Conservation (phyloP, 2,113 vertebrate species). For the Myiopsitta monachus region DNA sequence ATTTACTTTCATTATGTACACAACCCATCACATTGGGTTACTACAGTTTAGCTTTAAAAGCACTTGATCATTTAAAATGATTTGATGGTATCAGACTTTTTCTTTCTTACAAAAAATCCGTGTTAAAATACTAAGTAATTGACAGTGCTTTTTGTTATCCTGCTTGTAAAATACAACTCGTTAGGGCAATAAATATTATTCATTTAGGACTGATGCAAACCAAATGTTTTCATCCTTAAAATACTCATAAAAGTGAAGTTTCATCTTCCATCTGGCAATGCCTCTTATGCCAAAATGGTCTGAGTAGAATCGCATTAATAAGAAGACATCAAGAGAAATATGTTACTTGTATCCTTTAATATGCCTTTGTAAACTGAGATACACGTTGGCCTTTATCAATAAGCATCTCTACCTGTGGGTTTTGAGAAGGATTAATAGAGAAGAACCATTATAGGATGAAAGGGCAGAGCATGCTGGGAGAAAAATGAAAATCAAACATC, state of each 20-base stretch:
- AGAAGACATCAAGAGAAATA: conserved; percentile 76
- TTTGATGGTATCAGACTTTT: conserved; percentile 1
- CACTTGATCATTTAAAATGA: conserved; percentile 23
- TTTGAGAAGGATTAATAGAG: conserved; percentile 74
- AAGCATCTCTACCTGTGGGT: conserved; percentile 76
- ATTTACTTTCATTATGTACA: conserved; percentile 68
- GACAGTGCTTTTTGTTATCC: conserved; percentile 67
- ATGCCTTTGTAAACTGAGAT: conserved; percentile 71
- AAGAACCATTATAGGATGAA: conserved; percentile 77
- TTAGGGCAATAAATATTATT: conserved; percentile 71
- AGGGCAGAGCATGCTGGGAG: conserved; percentile 74
- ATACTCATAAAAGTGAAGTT: conserved; percentile 69
- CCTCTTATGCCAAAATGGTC: conserved; percentile 73
- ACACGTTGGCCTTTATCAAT: conserved; percentile 70
- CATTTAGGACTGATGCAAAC: conserved; percentile 70
- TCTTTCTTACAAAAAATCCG: background rate
- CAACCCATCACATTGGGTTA: conserved; percentile 33
- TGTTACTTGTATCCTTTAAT: conserved; percentile 72
- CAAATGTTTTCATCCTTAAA: conserved; percentile 73
- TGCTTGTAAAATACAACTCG: conserved; percentile 70
- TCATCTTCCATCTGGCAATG: conserved; percentile 77
- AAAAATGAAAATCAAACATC: conserved; percentile 79
- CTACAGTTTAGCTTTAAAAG: conserved; percentile 24
- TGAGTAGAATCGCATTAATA: conserved; percentile 74
- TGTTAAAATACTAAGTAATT: conserved; percentile 65